Evolutionary conservation across 1,140 invertebrate species (phyloP).

Genomic region (Oncopeltus fasciatus): DNA sequence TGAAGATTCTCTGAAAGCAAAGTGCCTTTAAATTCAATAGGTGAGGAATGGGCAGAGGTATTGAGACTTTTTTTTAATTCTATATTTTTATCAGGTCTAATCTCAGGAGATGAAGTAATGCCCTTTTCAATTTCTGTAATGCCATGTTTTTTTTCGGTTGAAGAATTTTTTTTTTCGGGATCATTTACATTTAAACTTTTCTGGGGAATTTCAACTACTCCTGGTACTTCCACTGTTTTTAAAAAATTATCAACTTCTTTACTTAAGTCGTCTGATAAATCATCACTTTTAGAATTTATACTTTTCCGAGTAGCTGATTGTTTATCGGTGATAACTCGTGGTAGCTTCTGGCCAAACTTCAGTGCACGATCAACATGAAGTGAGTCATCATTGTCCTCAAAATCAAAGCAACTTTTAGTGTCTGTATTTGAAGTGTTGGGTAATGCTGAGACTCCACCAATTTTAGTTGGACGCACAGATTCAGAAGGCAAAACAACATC

Average conservation of each 20-base stretch:
- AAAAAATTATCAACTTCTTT: conserved; percentile 38
- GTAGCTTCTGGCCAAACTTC: conserved; percentile 35
- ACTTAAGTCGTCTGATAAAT: conserved; percentile 36
- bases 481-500: background rate
- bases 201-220: conserved; percentile 28
- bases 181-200: no score
- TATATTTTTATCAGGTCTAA: background rate
- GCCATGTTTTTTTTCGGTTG: no score
- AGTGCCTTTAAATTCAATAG: no score
- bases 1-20: no score
- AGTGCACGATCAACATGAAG: conserved; percentile 24
- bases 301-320: background rate
- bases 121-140: no score
- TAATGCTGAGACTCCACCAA: conserved; percentile 12
- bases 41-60: no score
- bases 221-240: conserved; percentile 38
- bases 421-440: conserved; percentile 1
- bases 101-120: background rate
- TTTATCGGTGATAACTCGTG: conserved; percentile 27
- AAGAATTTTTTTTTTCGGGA: no score
- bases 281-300: background rate
- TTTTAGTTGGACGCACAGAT: conserved; percentile 23
- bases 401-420: conserved; percentile 33
- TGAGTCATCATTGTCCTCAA: conserved; percentile 38
- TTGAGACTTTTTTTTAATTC: no score